Conservation (phyloP, 2,113 vertebrate genomes). For the Clarias batrachus region DNA sequence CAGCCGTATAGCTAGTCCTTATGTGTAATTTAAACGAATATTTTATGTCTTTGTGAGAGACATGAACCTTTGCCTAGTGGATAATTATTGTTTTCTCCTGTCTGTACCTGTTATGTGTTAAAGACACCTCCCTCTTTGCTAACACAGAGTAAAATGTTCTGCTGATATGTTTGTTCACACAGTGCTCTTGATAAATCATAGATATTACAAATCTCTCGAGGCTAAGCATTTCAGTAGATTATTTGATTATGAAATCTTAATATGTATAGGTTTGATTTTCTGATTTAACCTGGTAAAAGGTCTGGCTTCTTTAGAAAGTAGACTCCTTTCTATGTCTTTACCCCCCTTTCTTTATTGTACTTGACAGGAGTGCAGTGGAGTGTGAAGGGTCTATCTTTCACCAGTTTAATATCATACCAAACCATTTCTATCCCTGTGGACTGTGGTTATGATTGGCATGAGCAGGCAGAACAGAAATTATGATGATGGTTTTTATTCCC, state of each 20-base stretch:
- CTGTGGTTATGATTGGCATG: not conserved
- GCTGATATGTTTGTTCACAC: conserved; percentile 13
- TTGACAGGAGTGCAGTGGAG: conserved; percentile 45
- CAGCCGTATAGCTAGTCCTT: not conserved
- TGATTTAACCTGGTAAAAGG: conserved; percentile 2
- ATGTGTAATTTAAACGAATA: conserved; percentile 23
- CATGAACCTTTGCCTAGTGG: conserved; percentile 15
- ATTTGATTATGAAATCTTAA: not conserved
- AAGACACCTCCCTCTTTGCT: conserved; percentile 17
- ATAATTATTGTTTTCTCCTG: conserved; percentile 31
- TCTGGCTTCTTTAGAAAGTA: not conserved
- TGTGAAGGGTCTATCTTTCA: conserved; percentile 28
- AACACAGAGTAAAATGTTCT: not conserved
- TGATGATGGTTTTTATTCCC: not conserved
- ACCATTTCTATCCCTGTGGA: conserved; percentile 11
- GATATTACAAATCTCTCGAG: not conserved
- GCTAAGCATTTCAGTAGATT: not conserved
- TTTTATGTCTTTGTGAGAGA: not conserved
- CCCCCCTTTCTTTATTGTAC: conserved; percentile 36
- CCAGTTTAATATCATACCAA: conserved; percentile 35
- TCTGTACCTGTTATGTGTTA: conserved; percentile 21
- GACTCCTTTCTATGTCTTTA: conserved; percentile 16
- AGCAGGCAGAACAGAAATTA: conserved; percentile 23
- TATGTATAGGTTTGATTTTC: not conserved
- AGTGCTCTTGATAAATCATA: not conserved